Base-by-base conservation (phyloP, 2,113 vertebrate species). In the Mesitornis unicolor region DNA sequence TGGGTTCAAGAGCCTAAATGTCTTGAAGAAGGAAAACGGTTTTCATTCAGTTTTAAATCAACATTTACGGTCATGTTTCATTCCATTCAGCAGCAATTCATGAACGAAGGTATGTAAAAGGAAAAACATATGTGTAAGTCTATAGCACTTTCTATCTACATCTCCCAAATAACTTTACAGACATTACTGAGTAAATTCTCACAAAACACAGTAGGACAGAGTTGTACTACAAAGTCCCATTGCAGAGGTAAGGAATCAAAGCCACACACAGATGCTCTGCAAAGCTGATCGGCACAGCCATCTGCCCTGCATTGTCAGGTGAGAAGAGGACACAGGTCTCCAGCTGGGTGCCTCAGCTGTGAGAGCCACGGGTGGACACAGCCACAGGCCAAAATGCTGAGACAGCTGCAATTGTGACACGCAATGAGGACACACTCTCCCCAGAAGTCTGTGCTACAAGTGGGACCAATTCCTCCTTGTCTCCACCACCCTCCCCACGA, bases 1-100 rank as follows among this genome's bases (percentile, higher is more conserved):
- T 13, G 8, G 20, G 28, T 14, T 83, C 28, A 65, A 50, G 17
- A 36, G 16, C 7, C 21, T 38, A 69, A 73, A 14, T 25, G 18
- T 29, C 43, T 88, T 90, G n/a, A 74, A 84, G n/a, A 25, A 71
- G 25, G 11, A 71, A 79, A 68, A 54, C 3, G 11, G 3, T 43
- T 56, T 86, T 70, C 19, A 43, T 70, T 65, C 31, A 11, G 25
- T 40, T 92, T 95, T 76, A 83, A 95, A 64, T 38, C 31, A 42
- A 75, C 53, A 56, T 83, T 83, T 83, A 50, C n/a, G 54, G 10
- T 56, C 53, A 16, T 4, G 19, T 28, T 68, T 75, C 47, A 73
- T 76, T 22, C 43, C 7, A 20, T 75, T 45, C 63, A 69, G 31
- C n/a, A 79, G 29, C 13, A 80, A 65, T 16, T 65, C 36, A 73